Base-by-base conservation (phyloP, 2,888 invertebrate species). In the Liopterus haemorrhoidalis region DNA sequence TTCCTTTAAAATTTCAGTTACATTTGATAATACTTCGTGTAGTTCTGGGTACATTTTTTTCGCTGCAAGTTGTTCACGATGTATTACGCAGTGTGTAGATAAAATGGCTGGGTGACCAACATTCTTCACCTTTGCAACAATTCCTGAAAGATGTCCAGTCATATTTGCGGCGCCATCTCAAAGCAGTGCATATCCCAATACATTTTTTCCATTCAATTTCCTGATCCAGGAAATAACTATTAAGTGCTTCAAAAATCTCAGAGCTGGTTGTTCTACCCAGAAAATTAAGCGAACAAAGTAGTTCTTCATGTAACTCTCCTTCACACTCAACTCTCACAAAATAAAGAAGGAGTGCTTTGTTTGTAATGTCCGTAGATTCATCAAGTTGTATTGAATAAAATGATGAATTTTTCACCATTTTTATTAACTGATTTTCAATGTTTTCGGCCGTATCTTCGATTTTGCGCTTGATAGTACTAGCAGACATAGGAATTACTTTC, bases 311-410 rank as follows among this genome's bases (percentile, higher is more conserved):
- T 45, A 48, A 32, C 12, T 48, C 32, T 24, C 21, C 44, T 39
- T 46, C 43, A 38, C 14, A 45, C 27, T 27, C 24, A 46, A 28
- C 18, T 24, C 44, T 48, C 30, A 45, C 48, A 39, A 46, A 48
- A 30, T 31, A 37, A 39, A 48, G 20, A 11, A 46, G 36, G 28
- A 48, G 5, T 18, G 41, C 42, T 19, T 28, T 33, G 15, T 36
- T 35, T 14, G 20, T 25, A 22, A 45, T 36, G 15, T 42, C 27
- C n/a, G 28, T 44, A 16, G 48, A 48, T 40, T 48, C 48, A 25
- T 48, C 48, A 39, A 48, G 21, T 48, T 48, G 44, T 6, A 48
- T 48, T 32, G 44, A 12, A 46, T 33, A 48, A 48, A 40, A 46
- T 32, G 37, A 14, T 33, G 44, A 46, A 28, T n/a, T n/a, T n/a